Evolutionary conservation across 2,113 vertebrate species (phyloP), one percentile per base, ranked within the genome.

Genomic region (Elephas maximus): DNA sequence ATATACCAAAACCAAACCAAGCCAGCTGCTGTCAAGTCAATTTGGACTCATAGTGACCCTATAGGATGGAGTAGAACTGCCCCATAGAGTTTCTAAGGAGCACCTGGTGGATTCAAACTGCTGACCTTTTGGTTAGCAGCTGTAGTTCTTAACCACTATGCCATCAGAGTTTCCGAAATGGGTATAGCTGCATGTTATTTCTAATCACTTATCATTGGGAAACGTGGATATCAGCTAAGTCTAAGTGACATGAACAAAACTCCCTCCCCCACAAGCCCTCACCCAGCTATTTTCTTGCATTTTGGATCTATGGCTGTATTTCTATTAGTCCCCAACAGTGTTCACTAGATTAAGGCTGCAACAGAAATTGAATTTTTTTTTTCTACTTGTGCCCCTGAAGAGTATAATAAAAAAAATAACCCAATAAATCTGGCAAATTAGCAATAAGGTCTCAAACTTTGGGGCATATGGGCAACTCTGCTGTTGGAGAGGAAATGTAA

Each of bases 281-380:
- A 97, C 15, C 78, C 24, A 87, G 44, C 51, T 71, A 18, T 73
- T 84, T 82, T 41, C 74, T 51, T 79, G 37, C 45, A 37, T 85
- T 94, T 91, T 86, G 73, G 85, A 79, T 28, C 73, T 93, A 93
- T 28, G 48, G 71, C 73, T 82, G 76, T n/a, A 26, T 65, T 91
- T 44, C 94, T 74, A 91, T 86, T 76, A 86, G 65, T 63, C 93
- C 88, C 90, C 92, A 97, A 73, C 30, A 94, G 84, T 95, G 45
- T 57, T 24, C 0, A 83, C 73, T 90, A 96, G 91, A 44, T 91
- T 90, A 94, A 97, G 96, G 48, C 83, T 95, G 65, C 60, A 78
- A 88, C 90, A 41, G 67, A 97, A 94, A 67, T 90, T 94, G 79
- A 44, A 63, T 79, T 97, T 89, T 96, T 87, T 95, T 83, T 97